Evolutionary conservation across 2,797 vertebrate species (phyloP).

Genomic region (Prionace glauca): DNA sequence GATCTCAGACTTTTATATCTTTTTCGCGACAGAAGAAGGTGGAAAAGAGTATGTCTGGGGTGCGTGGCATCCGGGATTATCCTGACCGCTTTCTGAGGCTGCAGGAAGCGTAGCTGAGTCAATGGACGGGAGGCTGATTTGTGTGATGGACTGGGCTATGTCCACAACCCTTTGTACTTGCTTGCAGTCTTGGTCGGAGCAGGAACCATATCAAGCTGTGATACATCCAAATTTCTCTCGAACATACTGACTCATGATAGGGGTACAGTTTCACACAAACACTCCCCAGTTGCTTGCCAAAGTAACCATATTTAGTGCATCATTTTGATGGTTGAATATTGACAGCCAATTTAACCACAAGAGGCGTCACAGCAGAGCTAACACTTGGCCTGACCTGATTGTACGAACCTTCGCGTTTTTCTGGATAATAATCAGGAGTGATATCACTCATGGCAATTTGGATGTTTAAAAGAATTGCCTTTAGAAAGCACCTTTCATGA

Average conservation of each 20-base stretch:
- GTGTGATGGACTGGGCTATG: too few species aligned
- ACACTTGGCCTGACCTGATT: not conserved
- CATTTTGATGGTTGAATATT: not conserved
- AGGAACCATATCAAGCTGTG: too few species aligned
- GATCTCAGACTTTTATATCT: too few species aligned
- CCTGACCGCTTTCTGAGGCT: too few species aligned
- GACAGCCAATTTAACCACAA: not conserved
- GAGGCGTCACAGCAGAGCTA: not conserved
- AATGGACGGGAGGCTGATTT: too few species aligned
- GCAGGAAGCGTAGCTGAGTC: too few species aligned
- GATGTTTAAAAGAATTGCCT: not conserved
- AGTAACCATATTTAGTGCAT: not conserved
- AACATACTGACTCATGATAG: not conserved
- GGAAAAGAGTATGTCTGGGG: too few species aligned
- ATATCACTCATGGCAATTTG: not conserved
- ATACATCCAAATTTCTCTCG: not conserved
- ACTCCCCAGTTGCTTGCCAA: not conserved
- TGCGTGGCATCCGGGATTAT: too few species aligned
- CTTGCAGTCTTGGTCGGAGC: too few species aligned
- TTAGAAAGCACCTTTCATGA: not conserved
- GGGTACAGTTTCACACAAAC: not conserved
- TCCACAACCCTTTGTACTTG: too few species aligned
- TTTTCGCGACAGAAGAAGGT: too few species aligned
- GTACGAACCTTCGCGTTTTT: not conserved
- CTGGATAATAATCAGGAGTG: not conserved